Base-by-base conservation (phyloP, 2,888 invertebrate species). In the Eudemis profundana region DNA sequence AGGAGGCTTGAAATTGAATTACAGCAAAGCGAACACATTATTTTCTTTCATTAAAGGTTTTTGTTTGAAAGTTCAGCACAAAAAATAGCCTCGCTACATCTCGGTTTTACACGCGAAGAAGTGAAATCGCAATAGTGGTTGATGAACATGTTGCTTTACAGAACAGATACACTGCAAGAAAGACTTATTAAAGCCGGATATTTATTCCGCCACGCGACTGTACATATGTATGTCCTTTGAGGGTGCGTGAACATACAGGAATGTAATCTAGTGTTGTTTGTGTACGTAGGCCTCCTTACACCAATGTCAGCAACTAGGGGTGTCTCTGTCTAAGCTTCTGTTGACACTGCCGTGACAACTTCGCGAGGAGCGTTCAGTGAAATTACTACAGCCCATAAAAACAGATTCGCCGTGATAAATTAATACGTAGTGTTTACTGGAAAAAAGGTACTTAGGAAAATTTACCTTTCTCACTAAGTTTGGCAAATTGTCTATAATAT, bases 151-250 rank as follows among this genome's bases (percentile, higher is more conserved):
- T n/a, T n/a, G n/a, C n/a, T n/a, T 8, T 8, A 8, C 8, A 33
- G 33, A 33, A 1, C 12, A 12, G 46, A 5, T 21, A 44, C 10
- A n/a, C 12, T 17, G 19, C 19, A 36, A 15, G 4, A 36, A 21
- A 29, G 47, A 47, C 17, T 47, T 40, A 62, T 40, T 84, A 81
- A 69, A 70, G 12, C 42, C 75, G 57, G 72, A 75, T 81, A 83
- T 85, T 85, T 54, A 54, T 40, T 12, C 21, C 53, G 17, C 27
- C n/a, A 36, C 7, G 17, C 40, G 17, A 42, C 42, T 12, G 29
- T 19, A 40, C 54, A 40, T 54, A 42, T 70, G 79, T 83, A 81
- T 79, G 78, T 78, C 79, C 81, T 81, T 74, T 69, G 75, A 74
- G 79, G 81, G 78, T 80, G 78, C 84, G 54, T 67, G 53, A 65